Evolutionary conservation across 2,888 invertebrate genomes (phyloP), one percentile per base, ranked within the genome.

Genomic region (Coremacera marginata): DNA sequence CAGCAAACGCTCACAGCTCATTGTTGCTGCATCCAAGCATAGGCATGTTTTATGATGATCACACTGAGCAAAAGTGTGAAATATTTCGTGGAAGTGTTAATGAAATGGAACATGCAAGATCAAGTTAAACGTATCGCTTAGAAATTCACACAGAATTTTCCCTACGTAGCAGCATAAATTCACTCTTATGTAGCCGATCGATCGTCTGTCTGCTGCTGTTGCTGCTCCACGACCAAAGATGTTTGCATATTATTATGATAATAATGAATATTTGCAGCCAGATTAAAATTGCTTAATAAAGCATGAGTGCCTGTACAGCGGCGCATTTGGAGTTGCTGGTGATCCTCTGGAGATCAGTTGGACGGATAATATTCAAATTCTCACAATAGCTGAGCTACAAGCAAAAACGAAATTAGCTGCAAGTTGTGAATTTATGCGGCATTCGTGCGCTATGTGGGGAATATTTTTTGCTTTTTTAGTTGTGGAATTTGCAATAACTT

Each of bases 391-490:
- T 19, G 1, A 22, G 27, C 44, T 49, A 55, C 27, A 25, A 62
- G 62, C 16, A 51, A 63, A 49, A 63, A 49, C 19, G 37, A 85
- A 85, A 85, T 85, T 85, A 85, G 84, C 85, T 82, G 68, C 82
- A 84, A 84, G 84, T 81, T 85, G 86, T 82, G 86, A 85, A 85
- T 84, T 86, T 83, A 80, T 83, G 72, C 72, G 72, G 72, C 72
- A 62, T 31, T 49, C 62, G 34, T 72, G 63, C 60, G 27, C 22
- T 55, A 7, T 34, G 51, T 70, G 9, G n/a, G 11, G n/a, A 37
- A 8, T 70, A 25, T 60, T 63, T 63, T 63, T 22, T 34, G n/a
- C n/a, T n/a, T n/a, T 63, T n/a, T 16, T 34, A 1, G 16, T 34
- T 31, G 16, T 34, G 63, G 63, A 65, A 65, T 65, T 65, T 37